A percentile compares a stretch with the other conserved stretches of the same genome.
These are phyloP conservation scores for Cyprinodon brontotheroides DNA, from an alignment of 2,113 vertebrate species.

Conservation along the genomic window DNA sequence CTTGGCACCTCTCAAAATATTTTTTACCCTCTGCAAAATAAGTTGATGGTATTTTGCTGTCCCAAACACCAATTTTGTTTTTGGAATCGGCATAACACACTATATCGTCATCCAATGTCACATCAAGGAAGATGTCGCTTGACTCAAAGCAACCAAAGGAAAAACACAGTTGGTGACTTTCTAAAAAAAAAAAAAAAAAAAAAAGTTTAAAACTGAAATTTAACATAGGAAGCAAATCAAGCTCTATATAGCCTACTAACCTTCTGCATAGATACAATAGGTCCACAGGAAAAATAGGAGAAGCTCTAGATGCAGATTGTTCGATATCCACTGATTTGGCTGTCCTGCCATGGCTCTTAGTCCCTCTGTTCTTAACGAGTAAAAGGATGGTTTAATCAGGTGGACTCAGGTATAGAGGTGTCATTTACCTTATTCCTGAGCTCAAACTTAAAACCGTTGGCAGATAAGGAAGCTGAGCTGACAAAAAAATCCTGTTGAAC, in stretches of 20 bases:
- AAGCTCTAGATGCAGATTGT: conserved; percentile 2
- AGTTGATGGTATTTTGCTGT: neutral
- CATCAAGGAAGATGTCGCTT: neutral
- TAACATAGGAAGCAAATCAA: too few species aligned
- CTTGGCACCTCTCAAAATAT: neutral
- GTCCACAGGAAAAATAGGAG: conserved; percentile 7
- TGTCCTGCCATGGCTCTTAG: neutral
- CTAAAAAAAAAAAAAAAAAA: neutral
- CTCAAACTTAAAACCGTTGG: neutral
- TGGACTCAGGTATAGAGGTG: neutral
- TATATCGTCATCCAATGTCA: conserved; percentile 27
- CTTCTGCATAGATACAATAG: conserved; percentile 1
- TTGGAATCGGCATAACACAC: conserved; percentile 19
- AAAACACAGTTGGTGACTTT: conserved; percentile 3
- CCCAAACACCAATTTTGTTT: conserved; percentile 1
- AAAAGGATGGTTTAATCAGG: neutral
- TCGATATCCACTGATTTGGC: neutral
- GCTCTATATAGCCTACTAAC: conserved; percentile 2
- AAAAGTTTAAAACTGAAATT: neutral
- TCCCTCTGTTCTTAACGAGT: neutral
- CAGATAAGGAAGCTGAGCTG: neutral
- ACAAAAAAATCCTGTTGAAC: neutral
- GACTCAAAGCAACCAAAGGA: conserved; percentile 17
- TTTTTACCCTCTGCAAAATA: neutral
- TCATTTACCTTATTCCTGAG: neutral